These are phyloP conservation scores for Manis javanica DNA, from an alignment of 2,797 vertebrate genomes.

Conservation along the genomic window DNA sequence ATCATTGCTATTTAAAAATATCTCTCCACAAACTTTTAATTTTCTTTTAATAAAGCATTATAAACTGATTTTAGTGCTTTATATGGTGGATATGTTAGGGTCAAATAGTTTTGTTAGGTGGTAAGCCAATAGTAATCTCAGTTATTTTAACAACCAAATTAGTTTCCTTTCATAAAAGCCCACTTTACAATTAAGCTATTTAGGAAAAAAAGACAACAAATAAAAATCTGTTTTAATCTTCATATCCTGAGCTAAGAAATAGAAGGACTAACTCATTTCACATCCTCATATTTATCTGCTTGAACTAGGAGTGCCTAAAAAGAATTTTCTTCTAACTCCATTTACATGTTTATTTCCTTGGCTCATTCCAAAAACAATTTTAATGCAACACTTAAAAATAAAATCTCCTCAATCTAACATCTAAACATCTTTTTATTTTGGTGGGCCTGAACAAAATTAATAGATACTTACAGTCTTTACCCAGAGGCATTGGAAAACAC, in stretches of 20 bases:
- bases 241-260: slow-evolving; percentile 42
- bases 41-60: slow-evolving; percentile 60
- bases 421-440: slow-evolving; percentile 27
- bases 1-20: slow-evolving; percentile 53
- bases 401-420: slow-evolving; percentile 2
- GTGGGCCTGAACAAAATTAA: slow-evolving; percentile 30
- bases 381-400: slow-evolving; percentile 12
- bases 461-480: not conserved
- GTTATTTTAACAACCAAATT: slow-evolving; percentile 61
- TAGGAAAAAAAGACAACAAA: slow-evolving; percentile 64
- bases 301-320: slow-evolving; percentile 45
- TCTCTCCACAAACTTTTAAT: slow-evolving; percentile 16
- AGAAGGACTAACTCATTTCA: slow-evolving; percentile 16
- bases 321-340: slow-evolving; percentile 64
- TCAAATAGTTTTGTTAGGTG: slow-evolving; percentile 65
- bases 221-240: slow-evolving; percentile 64
- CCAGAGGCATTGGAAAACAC: not conserved
- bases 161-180: slow-evolving; percentile 35
- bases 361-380: slow-evolving; percentile 56
- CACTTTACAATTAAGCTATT: slow-evolving; percentile 65
- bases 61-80: slow-evolving; percentile 47
- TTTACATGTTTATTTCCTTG: slow-evolving; percentile 62
- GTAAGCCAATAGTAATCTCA: slow-evolving; percentile 56
- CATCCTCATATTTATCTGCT: slow-evolving; percentile 59
- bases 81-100: slow-evolving; percentile 17